Base-by-base conservation (phyloP, 2,888 invertebrate genomes). In the Trichogramma dendrolimi region DNA sequence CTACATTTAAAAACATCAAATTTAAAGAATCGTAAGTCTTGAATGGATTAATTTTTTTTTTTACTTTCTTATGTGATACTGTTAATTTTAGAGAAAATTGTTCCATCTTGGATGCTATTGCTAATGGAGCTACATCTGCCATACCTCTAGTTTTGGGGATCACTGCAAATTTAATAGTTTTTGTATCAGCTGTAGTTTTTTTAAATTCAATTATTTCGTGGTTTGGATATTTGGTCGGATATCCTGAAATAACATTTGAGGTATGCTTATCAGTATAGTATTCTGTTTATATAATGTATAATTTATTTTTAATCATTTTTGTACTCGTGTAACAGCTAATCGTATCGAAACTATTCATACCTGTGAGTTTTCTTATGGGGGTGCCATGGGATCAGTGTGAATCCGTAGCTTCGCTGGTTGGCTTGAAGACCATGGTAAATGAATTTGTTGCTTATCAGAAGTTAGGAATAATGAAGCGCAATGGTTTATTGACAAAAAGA, bases 361-460 rank as follows among this genome's bases (percentile, higher is more conserved):
- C 97, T 0, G 75, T 97, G 0, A 91, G 92, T 55, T 94, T 88
- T 85, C 75, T 91, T 8, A 92, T 98, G 89, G 97, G 90, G 69
- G 86, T 87, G 0, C 86, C 86, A 0, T 87, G 87, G 87, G 81
- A 83, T 0, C 88, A 94, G 67, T 90, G 90, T 64, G 86, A 87
- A 70, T 75, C 82, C 40, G 92, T 96, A 0, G 96, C 89, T 0
- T 85, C 87, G 43, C 82, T 96, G 6, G 88, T 96, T 50, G 96
- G 95, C 0, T 80, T 94, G 27, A 96, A 96, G 81, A 92, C 91
- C 0, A 87, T 93, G 14, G 85, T 94, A 38, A 96, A 96, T 73
- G 96, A 96, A 77, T 95, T 96, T 75, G 89, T 94, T 0, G 96
- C 95, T 0, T 96, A 94, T 75, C 83, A 89, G 73, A 82, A 86